These are phyloP conservation scores for Drosophila bipectinata DNA, from an alignment of 1,140 invertebrate genomes.

Conservation along the genomic window DNA sequence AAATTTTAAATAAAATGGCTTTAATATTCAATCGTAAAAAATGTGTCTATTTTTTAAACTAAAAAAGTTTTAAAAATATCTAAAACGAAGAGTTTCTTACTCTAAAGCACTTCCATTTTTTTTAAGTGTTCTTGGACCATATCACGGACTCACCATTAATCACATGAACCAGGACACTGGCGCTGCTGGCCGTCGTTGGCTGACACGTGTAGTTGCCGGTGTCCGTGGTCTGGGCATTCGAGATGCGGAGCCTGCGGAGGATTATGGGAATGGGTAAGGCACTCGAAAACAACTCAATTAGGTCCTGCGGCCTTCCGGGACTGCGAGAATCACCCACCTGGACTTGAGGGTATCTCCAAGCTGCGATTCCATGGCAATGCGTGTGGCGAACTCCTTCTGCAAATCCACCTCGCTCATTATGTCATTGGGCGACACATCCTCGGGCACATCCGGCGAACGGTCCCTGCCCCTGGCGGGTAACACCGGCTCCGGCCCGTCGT, in stretches of 20 bases:
- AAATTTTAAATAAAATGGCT: no score
- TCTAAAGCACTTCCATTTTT: neutral
- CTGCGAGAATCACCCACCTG: conserved; percentile 44
- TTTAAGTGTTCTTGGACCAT: conserved; percentile 12
- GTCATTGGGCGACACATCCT: conserved; percentile 48
- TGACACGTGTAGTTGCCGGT: conserved; percentile 94
- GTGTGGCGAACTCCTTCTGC: conserved; percentile 67
- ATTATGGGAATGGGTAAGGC: conserved; percentile 10
- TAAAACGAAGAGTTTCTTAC: no score
- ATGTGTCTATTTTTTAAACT: no score
- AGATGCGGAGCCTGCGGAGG: conserved; percentile 65
- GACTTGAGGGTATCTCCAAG: conserved; percentile 77
- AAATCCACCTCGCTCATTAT: conserved; percentile 61
- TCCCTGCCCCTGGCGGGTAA: neutral
- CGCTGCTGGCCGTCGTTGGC: conserved; percentile 91
- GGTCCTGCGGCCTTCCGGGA: neutral
- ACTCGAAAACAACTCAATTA: conserved; percentile 37
- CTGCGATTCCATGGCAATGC: conserved; percentile 81
- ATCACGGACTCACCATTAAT: conserved; percentile 89
- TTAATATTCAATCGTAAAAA: no score
- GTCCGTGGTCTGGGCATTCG: conserved; percentile 89
- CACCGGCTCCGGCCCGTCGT: conserved; percentile 64
- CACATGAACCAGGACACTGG: conserved; percentile 94
- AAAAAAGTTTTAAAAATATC: neutral
- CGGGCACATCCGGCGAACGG: neutral